These are phyloP conservation scores for Anorthoa munda DNA, from an alignment of 2,888 invertebrate species.

Conservation along the genomic window DNA sequence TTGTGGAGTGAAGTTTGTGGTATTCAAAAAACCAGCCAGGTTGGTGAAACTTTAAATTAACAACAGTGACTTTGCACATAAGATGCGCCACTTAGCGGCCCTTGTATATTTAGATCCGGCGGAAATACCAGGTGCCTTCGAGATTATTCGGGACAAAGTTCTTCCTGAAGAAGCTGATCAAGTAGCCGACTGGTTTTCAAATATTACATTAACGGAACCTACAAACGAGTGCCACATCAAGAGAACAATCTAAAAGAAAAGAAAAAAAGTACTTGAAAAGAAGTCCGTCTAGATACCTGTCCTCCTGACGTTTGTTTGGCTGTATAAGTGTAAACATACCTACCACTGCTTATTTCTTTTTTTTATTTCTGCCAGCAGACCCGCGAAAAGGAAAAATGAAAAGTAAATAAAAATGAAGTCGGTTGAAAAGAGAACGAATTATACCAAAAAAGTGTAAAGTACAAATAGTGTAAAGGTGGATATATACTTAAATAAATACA, in stretches of 20 bases:
- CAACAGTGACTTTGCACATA: constrained; percentile 2
- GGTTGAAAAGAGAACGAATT: too few species aligned
- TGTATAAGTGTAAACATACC: background rate
- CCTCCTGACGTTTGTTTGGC: background rate
- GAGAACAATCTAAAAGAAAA: background rate
- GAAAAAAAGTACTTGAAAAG: too few species aligned
- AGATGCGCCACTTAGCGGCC: background rate
- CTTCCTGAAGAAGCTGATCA: too few species aligned
- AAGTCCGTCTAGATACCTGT: too few species aligned
- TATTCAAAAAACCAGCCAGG: background rate
- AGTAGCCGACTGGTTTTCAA: background rate
- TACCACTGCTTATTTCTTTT: too few species aligned
- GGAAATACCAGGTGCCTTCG: background rate
- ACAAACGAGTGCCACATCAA: background rate
- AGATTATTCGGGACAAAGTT: background rate
- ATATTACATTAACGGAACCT: background rate
- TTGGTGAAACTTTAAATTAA: background rate
- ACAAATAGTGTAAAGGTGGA: too few species aligned
- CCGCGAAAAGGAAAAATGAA: too few species aligned
- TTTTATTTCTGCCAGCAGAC: too few species aligned
- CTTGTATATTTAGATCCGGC: constrained; percentile 1
- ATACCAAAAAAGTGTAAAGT: too few species aligned
- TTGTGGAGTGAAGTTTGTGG: background rate
- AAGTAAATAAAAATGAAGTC: too few species aligned
- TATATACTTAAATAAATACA: too few species aligned